A percentile compares a stretch with the other conserved stretches of the same genome.
Conservation (phyloP, 2,113 vertebrate species). For the Onychorhynchus coronatus region DNA sequence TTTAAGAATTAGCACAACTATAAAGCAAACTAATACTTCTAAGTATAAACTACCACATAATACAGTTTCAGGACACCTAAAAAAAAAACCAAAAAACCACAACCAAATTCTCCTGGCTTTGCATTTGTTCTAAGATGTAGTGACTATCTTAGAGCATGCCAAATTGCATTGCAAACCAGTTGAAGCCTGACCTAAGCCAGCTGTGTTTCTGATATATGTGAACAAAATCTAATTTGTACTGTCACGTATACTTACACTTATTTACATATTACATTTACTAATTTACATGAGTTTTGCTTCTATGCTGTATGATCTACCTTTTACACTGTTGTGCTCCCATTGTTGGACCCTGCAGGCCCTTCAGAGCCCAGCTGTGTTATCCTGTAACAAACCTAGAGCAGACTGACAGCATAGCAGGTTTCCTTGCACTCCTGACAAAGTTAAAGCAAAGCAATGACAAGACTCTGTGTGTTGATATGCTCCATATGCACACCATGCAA, state of each 20-base stretch:
- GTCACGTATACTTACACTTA: background rate
- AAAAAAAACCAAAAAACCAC: background rate
- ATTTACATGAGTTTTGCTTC: background rate
- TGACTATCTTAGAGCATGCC: background rate
- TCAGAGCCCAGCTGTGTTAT: background rate
- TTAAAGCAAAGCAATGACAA: background rate
- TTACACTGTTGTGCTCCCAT: background rate
- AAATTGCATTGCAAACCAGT: background rate
- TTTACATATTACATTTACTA: background rate
- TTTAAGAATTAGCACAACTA: background rate
- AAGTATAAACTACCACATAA: background rate
- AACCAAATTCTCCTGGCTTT: background rate
- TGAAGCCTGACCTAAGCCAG: slow-evolving; percentile 19
- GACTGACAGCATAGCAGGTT: background rate
- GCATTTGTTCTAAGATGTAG: background rate
- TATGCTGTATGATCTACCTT: background rate
- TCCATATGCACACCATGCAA: background rate
- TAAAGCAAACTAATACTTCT: background rate
- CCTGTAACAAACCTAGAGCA: background rate
- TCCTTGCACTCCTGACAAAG: background rate
- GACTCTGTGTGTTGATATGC: background rate
- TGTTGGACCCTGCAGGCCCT: background rate
- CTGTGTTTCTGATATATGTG: background rate
- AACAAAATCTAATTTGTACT: background rate
- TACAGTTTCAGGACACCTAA: background rate